Evolutionary conservation across 2,113 vertebrate species (phyloP).

Genomic region (Tympanuchus pallidicinctus): DNA sequence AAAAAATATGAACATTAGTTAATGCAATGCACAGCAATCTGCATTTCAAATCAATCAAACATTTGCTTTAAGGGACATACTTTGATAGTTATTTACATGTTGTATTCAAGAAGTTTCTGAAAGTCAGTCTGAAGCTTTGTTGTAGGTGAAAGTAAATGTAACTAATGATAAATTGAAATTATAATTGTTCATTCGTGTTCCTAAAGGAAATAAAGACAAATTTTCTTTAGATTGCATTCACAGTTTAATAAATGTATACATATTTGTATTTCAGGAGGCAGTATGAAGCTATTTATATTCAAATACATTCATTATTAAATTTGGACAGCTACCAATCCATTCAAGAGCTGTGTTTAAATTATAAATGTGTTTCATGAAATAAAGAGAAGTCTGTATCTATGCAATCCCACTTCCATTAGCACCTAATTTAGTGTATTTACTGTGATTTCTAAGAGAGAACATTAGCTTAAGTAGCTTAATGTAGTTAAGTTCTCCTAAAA

Average conservation of each 20-base stretch:
- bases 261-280: constrained; percentile 52
- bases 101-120: constrained; percentile 11
- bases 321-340: background rate
- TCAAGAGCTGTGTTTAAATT: constrained; percentile 35
- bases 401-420: background rate
- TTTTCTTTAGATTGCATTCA: constrained; percentile 21
- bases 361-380: constrained; percentile 5
- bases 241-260: constrained; percentile 14
- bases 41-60: background rate
- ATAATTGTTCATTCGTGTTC: constrained; percentile 32
- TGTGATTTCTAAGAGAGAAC: background rate
- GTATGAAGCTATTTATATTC: constrained; percentile 52
- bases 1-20: background rate
- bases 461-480: background rate
- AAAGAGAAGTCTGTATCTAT: background rate
- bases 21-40: background rate
- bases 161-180: constrained; percentile 41
- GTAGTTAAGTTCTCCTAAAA: background rate
- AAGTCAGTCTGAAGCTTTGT: constrained; percentile 18
- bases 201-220: constrained; percentile 32
- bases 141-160: constrained; percentile 37
- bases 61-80: constrained; percentile 3
- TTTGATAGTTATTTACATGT: background rate
- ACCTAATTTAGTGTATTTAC: background rate
- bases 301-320: constrained; percentile 63